Base-by-base conservation (phyloP, 2,113 vertebrate species). In the Chrysemys picta region DNA sequence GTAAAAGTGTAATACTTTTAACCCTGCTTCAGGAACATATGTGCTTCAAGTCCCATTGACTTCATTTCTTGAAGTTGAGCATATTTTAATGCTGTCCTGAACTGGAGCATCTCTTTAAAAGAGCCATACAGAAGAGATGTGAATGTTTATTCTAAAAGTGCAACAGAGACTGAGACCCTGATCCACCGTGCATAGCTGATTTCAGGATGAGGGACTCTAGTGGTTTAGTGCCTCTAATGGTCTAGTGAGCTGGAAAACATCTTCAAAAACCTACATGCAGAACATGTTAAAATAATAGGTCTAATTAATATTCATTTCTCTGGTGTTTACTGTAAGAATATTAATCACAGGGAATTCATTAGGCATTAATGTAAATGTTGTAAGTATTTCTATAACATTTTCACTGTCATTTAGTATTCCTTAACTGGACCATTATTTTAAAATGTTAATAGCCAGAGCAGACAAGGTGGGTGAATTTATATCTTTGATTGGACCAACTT, bases 341-440 rank as follows among this genome's bases (percentile, higher is more conserved):
- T 80, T 94, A 89, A 76, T 94, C 93, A 83, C 91, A 5, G 24
- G 56, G 84, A 87, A 54, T 35, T 86, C 88, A 84, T 88, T 83
- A 45, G 49, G 10, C 52, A 72, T 81, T 79, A 89, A 88, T 79
- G 12, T 94, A 94, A 92, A 88, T 93, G 94, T 94, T 93, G 72
- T 85, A 90, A 87, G 52, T 93, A 88, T 8, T 59, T 31, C 82
- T 79, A 50, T 84, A 87, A 12, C 24, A 42, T 65, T 50, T 52
- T 56, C 80, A 38, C 53, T 80, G 35, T 81, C 87, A 94, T 90
- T 94, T 94, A 87, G 50, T 82, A 89, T 91, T 96, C 93, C 96
- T 95, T 96, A 93, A 88, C 72, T 84, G 57, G 89, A 21, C 72
- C 54, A 10, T 93, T 94, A 80, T 93, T 89, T n/a, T 91, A 89